These are phyloP conservation scores for Unio pictorum DNA, from an alignment of 2,888 invertebrate species.

Conservation along the genomic window DNA sequence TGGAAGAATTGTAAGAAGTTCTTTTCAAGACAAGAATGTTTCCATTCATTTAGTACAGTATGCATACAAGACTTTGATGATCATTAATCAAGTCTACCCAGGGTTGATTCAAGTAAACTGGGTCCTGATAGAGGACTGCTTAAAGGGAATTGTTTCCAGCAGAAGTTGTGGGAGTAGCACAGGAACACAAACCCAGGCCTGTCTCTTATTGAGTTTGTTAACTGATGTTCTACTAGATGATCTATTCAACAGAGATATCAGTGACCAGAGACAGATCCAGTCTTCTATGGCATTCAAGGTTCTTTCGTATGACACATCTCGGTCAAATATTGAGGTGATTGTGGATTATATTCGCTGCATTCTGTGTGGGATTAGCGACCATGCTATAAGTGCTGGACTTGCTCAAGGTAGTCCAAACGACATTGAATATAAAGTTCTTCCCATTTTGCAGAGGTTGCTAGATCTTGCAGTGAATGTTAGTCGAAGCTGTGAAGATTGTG, in stretches of 20 bases:
- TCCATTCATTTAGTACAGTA: conserved; percentile 4
- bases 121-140: conserved; percentile 20
- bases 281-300: conserved; percentile 29
- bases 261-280: conserved; percentile 30
- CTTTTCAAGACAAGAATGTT: conserved; percentile 5
- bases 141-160: conserved; percentile 1
- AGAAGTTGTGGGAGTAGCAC: neutral
- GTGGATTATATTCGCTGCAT: conserved; percentile 29
- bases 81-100: conserved; percentile 26
- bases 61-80: conserved; percentile 21
- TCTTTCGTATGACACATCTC: conserved; percentile 31
- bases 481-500: conserved; percentile 39
- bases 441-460: conserved; percentile 38
- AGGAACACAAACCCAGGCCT: conserved; percentile 7
- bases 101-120: conserved; percentile 33
- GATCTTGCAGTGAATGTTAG: conserved; percentile 38
- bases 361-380: conserved; percentile 5
- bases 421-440: conserved; percentile 11
- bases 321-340: conserved; percentile 28
- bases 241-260: conserved; percentile 24
- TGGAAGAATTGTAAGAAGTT: conserved; percentile 21
- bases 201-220: conserved; percentile 27
- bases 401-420: neutral
- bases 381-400: conserved; percentile 8
- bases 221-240: conserved; percentile 28